Evolutionary conservation across 2,888 invertebrate genomes (phyloP).

Genomic region (Ctenicera cuprea): DNA sequence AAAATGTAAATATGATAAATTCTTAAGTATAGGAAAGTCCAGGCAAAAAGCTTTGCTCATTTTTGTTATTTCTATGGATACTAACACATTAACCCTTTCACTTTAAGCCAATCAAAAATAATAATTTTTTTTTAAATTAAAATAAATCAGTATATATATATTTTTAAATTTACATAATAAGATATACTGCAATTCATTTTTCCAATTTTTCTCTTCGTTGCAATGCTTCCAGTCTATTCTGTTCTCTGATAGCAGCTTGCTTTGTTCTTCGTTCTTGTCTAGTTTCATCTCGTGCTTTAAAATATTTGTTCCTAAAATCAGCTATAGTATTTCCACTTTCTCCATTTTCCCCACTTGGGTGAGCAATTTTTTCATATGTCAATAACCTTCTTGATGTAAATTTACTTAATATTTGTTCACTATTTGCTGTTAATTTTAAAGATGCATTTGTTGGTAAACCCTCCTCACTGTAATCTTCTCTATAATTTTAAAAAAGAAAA

Average conservation of each 20-base stretch:
- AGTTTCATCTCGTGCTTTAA: constrained; percentile 80
- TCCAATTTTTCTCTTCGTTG: constrained; percentile 29
- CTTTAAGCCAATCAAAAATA: background rate
- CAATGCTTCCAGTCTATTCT: constrained; percentile 63
- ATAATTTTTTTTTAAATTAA: background rate
- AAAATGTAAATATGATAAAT: too few species aligned
- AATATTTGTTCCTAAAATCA: constrained; percentile 82
- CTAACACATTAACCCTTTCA: too few species aligned
- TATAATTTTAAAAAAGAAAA: constrained; percentile 69
- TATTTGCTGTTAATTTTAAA: constrained; percentile 85
- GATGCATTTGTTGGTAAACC: constrained; percentile 89
- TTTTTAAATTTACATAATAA: too few species aligned
- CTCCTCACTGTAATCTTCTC: constrained; percentile 82
- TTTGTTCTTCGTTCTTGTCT: constrained; percentile 75
- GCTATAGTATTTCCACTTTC: constrained; percentile 70
- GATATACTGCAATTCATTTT: background rate
- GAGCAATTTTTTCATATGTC: constrained; percentile 86
- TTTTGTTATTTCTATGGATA: too few species aligned
- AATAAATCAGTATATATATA: background rate
- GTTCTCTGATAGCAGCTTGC: constrained; percentile 60
- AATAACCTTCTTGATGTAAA: constrained; percentile 88
- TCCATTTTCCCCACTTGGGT: constrained; percentile 70
- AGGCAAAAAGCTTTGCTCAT: too few species aligned
- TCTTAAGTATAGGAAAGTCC: too few species aligned
- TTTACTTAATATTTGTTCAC: constrained; percentile 91